These are phyloP conservation scores for Pararge aegeria DNA, from an alignment of 1,140 invertebrate genomes.

Conservation along the genomic window DNA sequence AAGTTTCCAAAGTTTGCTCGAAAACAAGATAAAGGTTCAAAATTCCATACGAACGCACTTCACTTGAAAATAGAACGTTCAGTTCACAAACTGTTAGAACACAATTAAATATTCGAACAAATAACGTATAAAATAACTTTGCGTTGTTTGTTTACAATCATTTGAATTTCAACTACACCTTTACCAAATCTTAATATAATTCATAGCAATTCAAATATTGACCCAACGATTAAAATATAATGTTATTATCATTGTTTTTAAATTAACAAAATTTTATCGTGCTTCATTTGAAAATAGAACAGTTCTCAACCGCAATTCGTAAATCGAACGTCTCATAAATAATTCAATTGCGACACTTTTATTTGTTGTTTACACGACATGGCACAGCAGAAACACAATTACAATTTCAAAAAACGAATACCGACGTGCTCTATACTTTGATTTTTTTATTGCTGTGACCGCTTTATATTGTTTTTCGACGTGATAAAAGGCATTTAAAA, in stretches of 20 bases:
- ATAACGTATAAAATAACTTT: too few species aligned
- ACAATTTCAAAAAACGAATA: background rate
- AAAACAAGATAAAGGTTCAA: background rate
- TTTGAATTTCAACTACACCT: too few species aligned
- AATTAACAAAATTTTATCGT: background rate
- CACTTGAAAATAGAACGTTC: constrained; percentile 21
- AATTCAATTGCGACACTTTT: background rate
- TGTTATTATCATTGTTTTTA: too few species aligned
- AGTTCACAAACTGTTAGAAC: background rate
- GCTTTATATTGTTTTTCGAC: too few species aligned
- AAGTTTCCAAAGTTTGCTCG: background rate
- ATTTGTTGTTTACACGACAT: background rate
- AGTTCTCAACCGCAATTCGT: background rate
- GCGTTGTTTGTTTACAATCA: too few species aligned
- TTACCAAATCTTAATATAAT: too few species aligned
- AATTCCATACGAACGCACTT: constrained; percentile 15
- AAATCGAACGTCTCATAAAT: background rate
- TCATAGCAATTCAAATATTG: too few species aligned
- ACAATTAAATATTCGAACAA: too few species aligned
- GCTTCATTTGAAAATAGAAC: background rate
- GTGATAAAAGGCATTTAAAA: too few species aligned
- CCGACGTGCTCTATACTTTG: background rate
- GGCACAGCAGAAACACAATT: background rate
- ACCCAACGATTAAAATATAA: too few species aligned
- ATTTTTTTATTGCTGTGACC: background rate